phyloP scores from a whole-genome alignment of 2,113 vertebrate species.

The Lophius piscatorius region DNA sequence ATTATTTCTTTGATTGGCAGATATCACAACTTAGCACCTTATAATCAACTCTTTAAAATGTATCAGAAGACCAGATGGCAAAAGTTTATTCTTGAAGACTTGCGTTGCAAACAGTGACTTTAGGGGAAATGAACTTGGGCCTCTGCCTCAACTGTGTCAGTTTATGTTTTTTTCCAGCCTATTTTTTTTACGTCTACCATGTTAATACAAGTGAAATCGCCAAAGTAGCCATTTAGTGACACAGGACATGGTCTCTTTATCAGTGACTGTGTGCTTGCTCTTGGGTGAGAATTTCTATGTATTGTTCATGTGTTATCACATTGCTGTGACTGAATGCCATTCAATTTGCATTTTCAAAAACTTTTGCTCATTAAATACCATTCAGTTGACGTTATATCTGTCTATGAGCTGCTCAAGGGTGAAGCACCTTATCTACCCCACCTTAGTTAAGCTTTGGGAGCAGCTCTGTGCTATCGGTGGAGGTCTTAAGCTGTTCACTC shows the following conservation, averaged over 20 bases:
- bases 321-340: not conserved
- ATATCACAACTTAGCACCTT: too few relatives aligned
- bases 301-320: not conserved
- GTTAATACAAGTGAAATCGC: not conserved
- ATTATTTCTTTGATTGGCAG: too few relatives aligned
- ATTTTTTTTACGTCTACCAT: not conserved
- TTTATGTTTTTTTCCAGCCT: not conserved
- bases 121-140: too few relatives aligned
- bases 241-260: not conserved
- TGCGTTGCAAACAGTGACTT: too few relatives aligned
- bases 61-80: too few relatives aligned
- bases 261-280: not conserved
- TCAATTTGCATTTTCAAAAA: not conserved
- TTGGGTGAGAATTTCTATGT: too few relatives aligned
- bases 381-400: conserved; percentile 3
- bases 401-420: conserved; percentile 19
- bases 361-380: conserved; percentile 3
- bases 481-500: conserved; percentile 40
- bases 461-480: conserved; percentile 45
- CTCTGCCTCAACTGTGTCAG: not conserved
- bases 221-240: not conserved
- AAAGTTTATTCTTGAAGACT: too few relatives aligned
- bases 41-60: too few relatives aligned
- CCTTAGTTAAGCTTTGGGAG: conserved; percentile 32
- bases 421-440: conserved; percentile 44